Evolutionary conservation across 2,797 vertebrate species (phyloP), one percentile per base, ranked within the genome.

Genomic region (Borostomias antarcticus): DNA sequence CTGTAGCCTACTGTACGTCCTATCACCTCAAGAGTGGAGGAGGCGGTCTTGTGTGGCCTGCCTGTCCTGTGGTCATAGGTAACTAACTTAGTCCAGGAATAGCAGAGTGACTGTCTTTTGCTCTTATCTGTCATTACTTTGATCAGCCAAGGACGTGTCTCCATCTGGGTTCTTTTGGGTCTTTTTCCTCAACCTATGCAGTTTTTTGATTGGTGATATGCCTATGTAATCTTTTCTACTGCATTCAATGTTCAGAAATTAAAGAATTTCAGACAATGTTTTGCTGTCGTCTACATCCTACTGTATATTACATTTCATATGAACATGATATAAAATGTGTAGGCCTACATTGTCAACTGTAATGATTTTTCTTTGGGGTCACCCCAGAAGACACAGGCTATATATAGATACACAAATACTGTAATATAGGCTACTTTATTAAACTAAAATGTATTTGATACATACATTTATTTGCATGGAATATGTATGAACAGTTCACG

Each of bases 311-410:
- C 79, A 82, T 79, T 79, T 76, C 62, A 70, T 82, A 85, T 82
- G 35, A 72, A 43, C 67, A 81, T 68, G 69, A 86, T 89, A 88
- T 88, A 85, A 88, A 87, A 86, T 81, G 83, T 89, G 78, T 86
- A n/a, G n/a, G n/a, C n/a, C n/a, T n/a, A 88, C 75, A 83, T 84
- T 76, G 74, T 61, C 69, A 74, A 70, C 23, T 33, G 25, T 62
- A 62, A 50, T 11, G 43, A 75, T 19, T 77, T n/a, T 60, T 79
- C 28, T 56, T n/a, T n/a, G n/a, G n/a, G n/a, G n/a, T n/a, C n/a
- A n/a, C n/a, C n/a, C n/a, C n/a, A n/a, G n/a, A n/a, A n/a, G n/a
- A n/a, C n/a, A n/a, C n/a, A n/a, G n/a, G n/a, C n/a, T n/a, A n/a
- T n/a, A n/a, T n/a, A n/a, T n/a, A n/a, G n/a, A n/a, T n/a, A n/a